A percentile compares a stretch with the other conserved stretches of the same genome.
phyloP scores from a whole-genome alignment of 2,113 vertebrate species.

The Percopsis transmontana region DNA sequence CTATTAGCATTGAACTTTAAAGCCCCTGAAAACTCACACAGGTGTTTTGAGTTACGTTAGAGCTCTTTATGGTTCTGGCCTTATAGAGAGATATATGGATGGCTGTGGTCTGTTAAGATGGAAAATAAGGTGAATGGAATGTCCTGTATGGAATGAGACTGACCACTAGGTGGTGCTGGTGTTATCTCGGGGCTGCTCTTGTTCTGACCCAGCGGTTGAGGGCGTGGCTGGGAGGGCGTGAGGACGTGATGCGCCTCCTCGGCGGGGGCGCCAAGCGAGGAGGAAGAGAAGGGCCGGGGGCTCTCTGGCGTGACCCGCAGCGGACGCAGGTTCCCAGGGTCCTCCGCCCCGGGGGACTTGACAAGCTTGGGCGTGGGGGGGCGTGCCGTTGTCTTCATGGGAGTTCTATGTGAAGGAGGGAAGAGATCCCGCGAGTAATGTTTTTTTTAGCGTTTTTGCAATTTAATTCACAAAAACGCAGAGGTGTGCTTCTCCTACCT shows the following conservation, averaged over 20 bases:
- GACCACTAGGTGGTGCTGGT: constrained; percentile 12
- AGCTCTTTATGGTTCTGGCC: too few species aligned
- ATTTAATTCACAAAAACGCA: too few species aligned
- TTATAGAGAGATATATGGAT: too few species aligned
- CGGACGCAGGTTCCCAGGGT: constrained; percentile 89
- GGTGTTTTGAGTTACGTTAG: too few species aligned
- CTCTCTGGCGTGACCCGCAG: constrained; percentile 74
- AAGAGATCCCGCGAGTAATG: too few species aligned
- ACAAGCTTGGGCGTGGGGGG: constrained; percentile 83
- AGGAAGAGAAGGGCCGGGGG: constrained; percentile 35
- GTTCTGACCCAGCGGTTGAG: constrained; percentile 64
- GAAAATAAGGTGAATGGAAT: background rate
- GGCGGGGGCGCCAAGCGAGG: constrained; percentile 4
- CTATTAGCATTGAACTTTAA: too few species aligned
- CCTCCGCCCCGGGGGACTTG: constrained; percentile 75
- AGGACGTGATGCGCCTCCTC: constrained; percentile 46
- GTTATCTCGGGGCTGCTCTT: constrained; percentile 38
- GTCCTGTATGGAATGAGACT: constrained; percentile 2
- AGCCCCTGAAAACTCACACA: too few species aligned
- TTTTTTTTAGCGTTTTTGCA: too few species aligned
- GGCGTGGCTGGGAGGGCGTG: constrained; percentile 60
- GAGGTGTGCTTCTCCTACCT: constrained; percentile 77
- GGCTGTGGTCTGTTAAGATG: background rate
- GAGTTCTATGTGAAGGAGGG: constrained; percentile 61
- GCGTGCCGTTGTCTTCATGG: constrained; percentile 76